Base-by-base conservation (phyloP, 2,888 invertebrate genomes). In the Lithophane socia region DNA sequence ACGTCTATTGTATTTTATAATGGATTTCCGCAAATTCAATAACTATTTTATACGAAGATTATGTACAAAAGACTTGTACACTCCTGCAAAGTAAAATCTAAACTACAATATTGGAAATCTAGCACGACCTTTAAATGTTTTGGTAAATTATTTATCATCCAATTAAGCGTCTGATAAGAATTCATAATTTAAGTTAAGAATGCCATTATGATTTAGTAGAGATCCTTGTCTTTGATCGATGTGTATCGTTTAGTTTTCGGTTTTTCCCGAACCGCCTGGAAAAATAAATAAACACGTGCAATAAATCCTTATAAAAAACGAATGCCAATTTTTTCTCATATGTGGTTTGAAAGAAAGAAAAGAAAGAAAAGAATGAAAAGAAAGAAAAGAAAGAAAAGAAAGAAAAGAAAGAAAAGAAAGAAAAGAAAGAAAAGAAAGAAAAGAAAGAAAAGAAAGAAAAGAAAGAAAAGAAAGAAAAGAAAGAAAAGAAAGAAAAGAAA, bases 121-220 rank as follows among this genome's bases (percentile, higher is more conserved):
- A 61, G 21, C 12, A 5, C n/a, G 21, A 56, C 29, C n/a, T 66
- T 69, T 74, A 65, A 80, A 58, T 44, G 8, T 16, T 9, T 16
- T 12, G 9, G 10, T 49, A 58, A 76, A 63, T n/a, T 8, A 42
- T 58, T 76, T 76, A 80, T 67, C 70, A 44, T 24, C 1, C 70
- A 70, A 71, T 80, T 61, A 81, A n/a, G n/a, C 60, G 42, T 81
- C 21, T 63, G 80, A 80, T 80, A 77, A 77, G 16, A 21, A 65
- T 42, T 29, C n/a, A 16, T 49, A 12, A 12, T 80, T 77, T 60
- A n/a, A 13, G 75, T 67, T 16, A 65, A 49, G 18, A 79, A 54
- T 63, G 13, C 12, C 49, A 21, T 68, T 74, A 24, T 37, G 58
- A 74, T 58, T 74, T 68, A 37, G n/a, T 37, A 18, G 8, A 58